phyloP scores from a whole-genome alignment of 2,113 vertebrate species.

The Furnarius figulus region DNA sequence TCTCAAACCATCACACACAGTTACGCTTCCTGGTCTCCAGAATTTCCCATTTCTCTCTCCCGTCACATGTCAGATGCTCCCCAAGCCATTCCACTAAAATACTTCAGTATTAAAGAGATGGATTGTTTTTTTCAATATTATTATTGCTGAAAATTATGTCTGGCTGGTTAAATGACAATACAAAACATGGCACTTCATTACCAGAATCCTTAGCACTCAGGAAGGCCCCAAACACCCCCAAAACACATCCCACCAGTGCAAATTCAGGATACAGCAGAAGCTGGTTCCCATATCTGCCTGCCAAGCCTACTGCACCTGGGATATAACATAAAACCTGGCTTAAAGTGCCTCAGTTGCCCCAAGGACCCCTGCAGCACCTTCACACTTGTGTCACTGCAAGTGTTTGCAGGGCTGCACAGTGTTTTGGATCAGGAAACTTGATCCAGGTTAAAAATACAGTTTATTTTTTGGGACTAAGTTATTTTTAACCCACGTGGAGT shows the following conservation, averaged over 20 bases:
- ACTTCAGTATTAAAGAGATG: background rate
- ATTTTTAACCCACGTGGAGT: slow-evolving; percentile 58
- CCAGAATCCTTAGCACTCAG: background rate
- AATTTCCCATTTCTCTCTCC: background rate
- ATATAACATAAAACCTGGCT: background rate
- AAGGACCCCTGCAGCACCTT: background rate
- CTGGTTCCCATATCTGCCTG: background rate
- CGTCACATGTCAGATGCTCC: rapidly evolving
- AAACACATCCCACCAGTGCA: background rate
- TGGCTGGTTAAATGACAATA: background rate
- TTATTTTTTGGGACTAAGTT: slow-evolving; percentile 52
- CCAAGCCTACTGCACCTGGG: background rate
- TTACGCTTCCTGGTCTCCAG: rapidly evolving
- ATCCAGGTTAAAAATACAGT: slow-evolving; percentile 65
- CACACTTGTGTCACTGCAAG: background rate
- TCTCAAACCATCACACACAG: no score
- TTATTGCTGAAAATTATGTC: background rate
- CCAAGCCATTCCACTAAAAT: background rate
- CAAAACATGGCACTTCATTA: background rate
- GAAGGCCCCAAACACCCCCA: background rate
- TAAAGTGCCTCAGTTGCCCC: background rate
- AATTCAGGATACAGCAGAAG: background rate
- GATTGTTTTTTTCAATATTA: background rate
- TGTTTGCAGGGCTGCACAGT: background rate
- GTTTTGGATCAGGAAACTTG: slow-evolving; percentile 31